A percentile compares a stretch with the other conserved stretches of the same genome.
Conservation (phyloP, 2,888 invertebrate genomes). For the Ectobius pallidus region DNA sequence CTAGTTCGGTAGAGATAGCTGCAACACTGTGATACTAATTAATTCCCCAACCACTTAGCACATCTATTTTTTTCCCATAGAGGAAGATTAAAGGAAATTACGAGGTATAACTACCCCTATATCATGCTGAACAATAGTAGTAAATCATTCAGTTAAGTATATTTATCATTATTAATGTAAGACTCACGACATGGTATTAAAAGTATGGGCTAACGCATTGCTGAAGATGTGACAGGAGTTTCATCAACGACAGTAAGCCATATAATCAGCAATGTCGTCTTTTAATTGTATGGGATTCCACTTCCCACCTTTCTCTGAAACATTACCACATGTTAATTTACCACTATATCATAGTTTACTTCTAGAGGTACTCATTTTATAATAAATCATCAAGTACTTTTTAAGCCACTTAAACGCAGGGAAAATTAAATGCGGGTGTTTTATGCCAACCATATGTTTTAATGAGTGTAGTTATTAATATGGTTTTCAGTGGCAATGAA, state of each 20-base stretch:
- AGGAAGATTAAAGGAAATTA: background rate
- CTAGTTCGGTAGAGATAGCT: background rate
- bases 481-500: too few relatives aligned
- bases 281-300: background rate
- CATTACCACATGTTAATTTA: too few relatives aligned
- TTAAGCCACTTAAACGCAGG: too few relatives aligned
- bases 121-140: background rate
- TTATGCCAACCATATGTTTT: too few relatives aligned
- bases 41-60: background rate
- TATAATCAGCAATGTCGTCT: background rate
- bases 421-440: too few relatives aligned
- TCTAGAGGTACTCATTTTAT: too few relatives aligned
- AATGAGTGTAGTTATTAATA: too few relatives aligned
- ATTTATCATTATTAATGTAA: background rate
- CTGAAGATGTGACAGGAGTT: background rate
- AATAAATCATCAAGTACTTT: too few relatives aligned
- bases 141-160: background rate
- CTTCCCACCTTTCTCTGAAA: background rate
- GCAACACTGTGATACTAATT: background rate
- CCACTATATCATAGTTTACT: too few relatives aligned
- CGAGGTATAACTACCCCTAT: background rate
- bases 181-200: background rate
- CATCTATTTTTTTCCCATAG: background rate
- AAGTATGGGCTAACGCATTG: background rate
- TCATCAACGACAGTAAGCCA: background rate